Percentiles rank a stretch among this genome's conserved stretches.
phyloP scores from a whole-genome alignment of 1,140 invertebrate genomes.

The Armadillidium nasatum region DNA sequence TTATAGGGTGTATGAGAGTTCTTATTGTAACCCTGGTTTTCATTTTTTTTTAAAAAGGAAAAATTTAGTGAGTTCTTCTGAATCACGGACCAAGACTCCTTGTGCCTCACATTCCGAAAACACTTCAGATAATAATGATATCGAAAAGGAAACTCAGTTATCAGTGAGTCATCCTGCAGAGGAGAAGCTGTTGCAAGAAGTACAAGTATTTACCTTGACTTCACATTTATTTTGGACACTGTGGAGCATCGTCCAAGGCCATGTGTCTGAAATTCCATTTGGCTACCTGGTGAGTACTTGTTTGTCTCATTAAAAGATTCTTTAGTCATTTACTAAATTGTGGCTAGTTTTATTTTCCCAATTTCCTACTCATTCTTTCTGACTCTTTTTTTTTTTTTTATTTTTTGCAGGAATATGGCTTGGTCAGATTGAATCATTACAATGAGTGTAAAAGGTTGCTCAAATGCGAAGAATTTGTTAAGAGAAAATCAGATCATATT shows the following conservation, averaged over 20 bases:
- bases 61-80: neutral
- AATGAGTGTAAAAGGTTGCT: neutral
- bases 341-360: no score
- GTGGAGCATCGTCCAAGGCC: conserved; percentile 84
- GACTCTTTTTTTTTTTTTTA: no score
- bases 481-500: neutral
- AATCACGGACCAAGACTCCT: neutral
- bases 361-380: no score
- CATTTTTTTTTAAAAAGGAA: no score
- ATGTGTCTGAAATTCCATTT: conserved; percentile 83
- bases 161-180: conserved; percentile 45
- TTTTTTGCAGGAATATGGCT: conserved; percentile 20
- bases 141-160: neutral
- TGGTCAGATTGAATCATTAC: conserved; percentile 25
- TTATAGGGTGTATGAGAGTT: no score
- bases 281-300: conserved; percentile 74
- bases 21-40: no score
- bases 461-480: neutral
- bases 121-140: neutral
- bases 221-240: conserved; percentile 91
- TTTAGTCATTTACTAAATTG: no score
- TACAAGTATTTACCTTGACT: conserved; percentile 73
- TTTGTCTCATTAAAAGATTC: no score
- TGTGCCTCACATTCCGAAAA: neutral
- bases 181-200: conserved; percentile 63